Percentiles rank a stretch among this genome's conserved stretches.
phyloP scores from a whole-genome alignment of 2,113 vertebrate genomes.

The Chunga burmeisteri region DNA sequence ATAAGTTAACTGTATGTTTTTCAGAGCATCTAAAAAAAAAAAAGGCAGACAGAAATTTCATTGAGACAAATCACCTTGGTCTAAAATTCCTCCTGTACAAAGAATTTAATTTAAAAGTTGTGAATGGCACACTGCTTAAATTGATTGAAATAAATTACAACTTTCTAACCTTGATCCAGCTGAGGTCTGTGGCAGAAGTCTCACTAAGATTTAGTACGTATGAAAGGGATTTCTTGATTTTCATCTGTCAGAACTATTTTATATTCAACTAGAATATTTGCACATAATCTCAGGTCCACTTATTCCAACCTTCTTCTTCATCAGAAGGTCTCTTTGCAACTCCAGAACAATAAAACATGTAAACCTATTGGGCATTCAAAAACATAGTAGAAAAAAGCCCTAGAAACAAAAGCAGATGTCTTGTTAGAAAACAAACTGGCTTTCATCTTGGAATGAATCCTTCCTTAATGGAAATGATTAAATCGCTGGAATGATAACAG shows the following conservation, averaged over 20 bases:
- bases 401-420: not conserved
- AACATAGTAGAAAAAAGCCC: not conserved
- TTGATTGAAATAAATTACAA: not conserved
- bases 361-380: not conserved
- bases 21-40: not conserved
- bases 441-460: not conserved
- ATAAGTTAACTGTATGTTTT: not conserved
- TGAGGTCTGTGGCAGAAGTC: not conserved
- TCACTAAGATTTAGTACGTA: not conserved
- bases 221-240: not conserved
- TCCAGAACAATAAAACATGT: not conserved
- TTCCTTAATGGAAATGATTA: not conserved
- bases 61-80: not conserved
- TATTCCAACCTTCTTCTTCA: not conserved
- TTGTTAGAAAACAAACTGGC: not conserved
- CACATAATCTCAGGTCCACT: not conserved
- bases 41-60: not conserved
- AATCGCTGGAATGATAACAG: not conserved
- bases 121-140: not conserved
- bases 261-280: not conserved
- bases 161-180: not conserved
- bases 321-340: not conserved
- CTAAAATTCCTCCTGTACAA: not conserved
- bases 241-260: not conserved
- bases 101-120: not conserved